Base-by-base conservation (phyloP, 2,113 vertebrate species). In the Anser brachyrhynchus region DNA sequence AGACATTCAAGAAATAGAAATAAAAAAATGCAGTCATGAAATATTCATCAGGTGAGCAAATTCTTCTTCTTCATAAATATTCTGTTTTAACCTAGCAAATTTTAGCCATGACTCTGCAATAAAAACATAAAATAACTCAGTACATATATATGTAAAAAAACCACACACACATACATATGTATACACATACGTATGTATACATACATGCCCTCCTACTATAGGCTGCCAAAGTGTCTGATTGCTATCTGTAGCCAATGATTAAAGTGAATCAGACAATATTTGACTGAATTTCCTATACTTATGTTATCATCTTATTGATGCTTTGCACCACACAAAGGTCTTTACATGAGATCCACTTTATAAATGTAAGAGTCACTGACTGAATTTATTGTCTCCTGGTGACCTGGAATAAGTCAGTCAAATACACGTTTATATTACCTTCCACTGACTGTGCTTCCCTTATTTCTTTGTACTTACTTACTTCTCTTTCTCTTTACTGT, bases 1-100 rank as follows among this genome's bases (percentile, higher is more conserved):
- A 97, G 41, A 85, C 29, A 18, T 39, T 84, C 39, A 88, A 95
- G 84, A 79, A 92, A 84, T 10, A 91, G 83, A 93, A 65, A 91
- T 29, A 84, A 96, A 86, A 93, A 91, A 77, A 3, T 54, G 14
- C 59, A 46, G 29, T 86, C 18, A 93, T 95, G 91, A 97, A 96
- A 95, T 89, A 97, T 97, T 96, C 25, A 97, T 95, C 71, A 26
- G 13, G 21, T 66, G 67, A 92, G 58, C 54, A 95, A 88, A 89
- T 75, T 37, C 3, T 77, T 93, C 52, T 39, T 61, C 55, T 84
- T 96, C 90, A 92, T 92, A 92, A 90, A 95, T 94, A 95, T 95
- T 93, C 46, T 16, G 54, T 46, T 90, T 92, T 80, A 92, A 92
- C 52, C 83, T 80, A 89, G 72, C 57, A 81, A 82, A 58, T 95